Percentiles rank a stretch among this genome's conserved stretches.
phyloP scores from a whole-genome alignment of 2,113 vertebrate species.

The Rhadina sibilatrix region DNA sequence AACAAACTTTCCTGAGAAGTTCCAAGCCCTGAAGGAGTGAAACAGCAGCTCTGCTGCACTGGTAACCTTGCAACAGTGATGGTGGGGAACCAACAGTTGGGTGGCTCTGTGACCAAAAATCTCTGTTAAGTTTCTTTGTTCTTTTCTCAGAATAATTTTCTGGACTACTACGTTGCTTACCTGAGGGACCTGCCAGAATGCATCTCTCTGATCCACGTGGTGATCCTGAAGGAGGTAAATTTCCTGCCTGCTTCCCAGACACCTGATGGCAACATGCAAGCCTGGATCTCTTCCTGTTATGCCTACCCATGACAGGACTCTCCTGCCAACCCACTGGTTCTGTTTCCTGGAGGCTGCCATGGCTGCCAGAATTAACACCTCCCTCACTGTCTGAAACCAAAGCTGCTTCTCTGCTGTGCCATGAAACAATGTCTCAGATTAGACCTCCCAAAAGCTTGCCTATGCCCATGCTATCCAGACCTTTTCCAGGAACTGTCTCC shows the following conservation, averaged over 20 bases:
- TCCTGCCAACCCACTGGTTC: not conserved
- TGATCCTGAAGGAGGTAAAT: constrained; percentile 80
- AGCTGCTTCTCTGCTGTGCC: not conserved
- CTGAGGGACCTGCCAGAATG: constrained; percentile 94
- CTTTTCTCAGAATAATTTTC: constrained; percentile 86
- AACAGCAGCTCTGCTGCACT: not conserved
- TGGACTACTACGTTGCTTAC: constrained; percentile 94
- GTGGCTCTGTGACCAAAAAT: not conserved
- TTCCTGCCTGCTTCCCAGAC: not conserved
- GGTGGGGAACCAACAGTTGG: not conserved
- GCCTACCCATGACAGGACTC: not conserved
- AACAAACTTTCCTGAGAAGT: not conserved
- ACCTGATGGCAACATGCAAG: not conserved
- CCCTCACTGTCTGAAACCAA: not conserved
- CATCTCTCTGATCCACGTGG: constrained; percentile 84
- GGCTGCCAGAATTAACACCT: not conserved
- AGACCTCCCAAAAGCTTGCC: not conserved
- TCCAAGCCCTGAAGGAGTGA: not conserved
- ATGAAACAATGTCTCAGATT: not conserved
- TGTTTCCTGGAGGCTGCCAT: rapidly evolving
- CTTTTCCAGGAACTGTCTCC: not conserved
- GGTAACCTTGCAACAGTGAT: not conserved
- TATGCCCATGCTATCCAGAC: not conserved
- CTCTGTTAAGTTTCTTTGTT: not conserved
- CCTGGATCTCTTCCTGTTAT: not conserved